phyloP scores from a whole-genome alignment of 2,113 vertebrate genomes.

The Macroglossus sobrinus region DNA sequence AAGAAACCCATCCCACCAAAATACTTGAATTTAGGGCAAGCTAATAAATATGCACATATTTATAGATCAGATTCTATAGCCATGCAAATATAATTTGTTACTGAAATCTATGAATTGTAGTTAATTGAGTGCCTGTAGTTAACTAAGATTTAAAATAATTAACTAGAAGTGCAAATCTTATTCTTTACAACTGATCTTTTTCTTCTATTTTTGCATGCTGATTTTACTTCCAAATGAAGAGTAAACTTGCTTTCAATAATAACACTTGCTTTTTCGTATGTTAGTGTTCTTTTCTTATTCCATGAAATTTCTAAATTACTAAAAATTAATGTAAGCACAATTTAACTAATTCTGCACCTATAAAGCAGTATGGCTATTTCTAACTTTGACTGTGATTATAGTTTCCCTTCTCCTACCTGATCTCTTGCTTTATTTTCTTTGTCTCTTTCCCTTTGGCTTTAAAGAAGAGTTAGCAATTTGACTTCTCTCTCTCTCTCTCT shows the following conservation, averaged over 20 bases:
- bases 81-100: background rate
- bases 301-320: background rate
- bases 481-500: background rate
- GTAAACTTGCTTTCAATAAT: background rate
- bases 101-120: background rate
- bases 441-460: background rate
- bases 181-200: background rate
- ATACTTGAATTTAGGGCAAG: slow-evolving; percentile 21
- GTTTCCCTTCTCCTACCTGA: background rate
- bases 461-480: background rate
- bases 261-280: slow-evolving; percentile 23
- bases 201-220: background rate
- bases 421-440: background rate
- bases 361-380: background rate
- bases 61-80: background rate
- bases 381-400: background rate
- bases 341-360: background rate
- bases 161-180: background rate
- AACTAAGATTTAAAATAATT: background rate
- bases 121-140: background rate
- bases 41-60: background rate
- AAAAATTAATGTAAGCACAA: background rate
- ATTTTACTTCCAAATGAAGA: background rate
- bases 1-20: background rate
- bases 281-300: background rate